These are phyloP conservation scores for Nemotelus pantherinus DNA, from an alignment of 2,888 invertebrate genomes.

Conservation along the genomic window DNA sequence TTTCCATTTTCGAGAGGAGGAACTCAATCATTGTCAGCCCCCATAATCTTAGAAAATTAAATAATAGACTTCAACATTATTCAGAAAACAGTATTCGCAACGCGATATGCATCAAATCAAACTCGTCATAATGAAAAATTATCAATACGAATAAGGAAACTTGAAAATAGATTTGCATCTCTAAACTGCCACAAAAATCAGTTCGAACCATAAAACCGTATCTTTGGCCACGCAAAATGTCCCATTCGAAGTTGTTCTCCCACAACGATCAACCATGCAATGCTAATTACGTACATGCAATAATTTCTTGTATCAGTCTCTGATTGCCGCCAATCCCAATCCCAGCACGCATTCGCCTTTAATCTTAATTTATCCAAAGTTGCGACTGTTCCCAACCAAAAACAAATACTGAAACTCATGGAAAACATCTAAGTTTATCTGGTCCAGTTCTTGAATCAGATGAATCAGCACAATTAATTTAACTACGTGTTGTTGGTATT, in stretches of 20 bases:
- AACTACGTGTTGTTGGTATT: no score
- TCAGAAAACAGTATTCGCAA: no score
- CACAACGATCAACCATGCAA: slow-evolving; percentile 8
- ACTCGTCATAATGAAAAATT: neutral
- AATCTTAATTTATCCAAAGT: no score
- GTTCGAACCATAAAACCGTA: neutral
- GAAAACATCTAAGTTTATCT: neutral
- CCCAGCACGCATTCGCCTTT: no score
- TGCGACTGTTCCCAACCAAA: no score
- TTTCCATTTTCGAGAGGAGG: no score
- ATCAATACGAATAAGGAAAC: neutral
- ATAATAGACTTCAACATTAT: no score
- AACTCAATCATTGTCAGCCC: no score
- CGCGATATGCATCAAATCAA: no score
- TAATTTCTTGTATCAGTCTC: neutral
- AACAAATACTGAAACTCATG: neutral
- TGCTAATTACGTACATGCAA: slow-evolving; percentile 1
- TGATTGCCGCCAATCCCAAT: neutral
- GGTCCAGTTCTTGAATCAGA: neutral
- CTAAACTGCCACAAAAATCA: neutral
- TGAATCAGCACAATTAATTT: neutral
- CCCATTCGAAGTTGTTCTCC: slow-evolving; percentile 24
- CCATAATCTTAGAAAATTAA: no score
- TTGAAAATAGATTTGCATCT: neutral
- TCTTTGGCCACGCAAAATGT: neutral